Evolutionary conservation across 2,888 invertebrate species (phyloP), one percentile per base, ranked within the genome.

Genomic region (Tetragonisca angustula): DNA sequence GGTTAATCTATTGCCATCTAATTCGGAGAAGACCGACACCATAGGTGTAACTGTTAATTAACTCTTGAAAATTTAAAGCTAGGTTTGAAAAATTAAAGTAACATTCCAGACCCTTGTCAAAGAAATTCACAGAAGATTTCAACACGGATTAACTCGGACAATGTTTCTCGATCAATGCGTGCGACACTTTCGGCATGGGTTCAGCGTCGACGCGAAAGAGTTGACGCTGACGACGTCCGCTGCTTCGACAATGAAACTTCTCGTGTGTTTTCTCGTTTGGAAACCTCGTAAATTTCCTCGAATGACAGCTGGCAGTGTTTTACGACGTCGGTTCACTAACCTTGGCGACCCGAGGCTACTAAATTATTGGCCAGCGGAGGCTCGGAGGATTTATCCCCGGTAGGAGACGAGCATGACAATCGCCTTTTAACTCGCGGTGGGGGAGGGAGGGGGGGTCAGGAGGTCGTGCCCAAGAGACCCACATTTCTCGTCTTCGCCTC

Each of bases 381-480:
- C 69, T 69, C 54, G 52, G 13, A 54, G 68, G 85, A 85, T 85
- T 84, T 85, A 85, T 80, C 64, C 67, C n/a, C 43, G 49, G 72
- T 43, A 49, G 80, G 75, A 73, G 79, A 68, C n/a, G 71, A 50
- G 70, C 81, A 77, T 74, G 84, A 77, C 85, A 76, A 77, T 85
- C 77, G 73, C n/a, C 56, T 75, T 76, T 54, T 74, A 68, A 81
- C 32, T 62, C 32, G 24, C 72, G 15, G n/a, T n/a, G n/a, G n/a
- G n/a, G n/a, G n/a, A n/a, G n/a, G n/a, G n/a, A n/a, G 27, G 27
- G 4, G n/a, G 84, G 85, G 84, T 88, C 82, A 88, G 70, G 82
- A 88, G 86, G 88, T 88, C 88, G 88, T 85, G 84, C 86, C 79
- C 79, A 82, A 79, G 78, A 84, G 86, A 86, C 86, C 79, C 83